Base-by-base conservation (phyloP, 1,140 invertebrate genomes). In the Phymastichus coffea region DNA sequence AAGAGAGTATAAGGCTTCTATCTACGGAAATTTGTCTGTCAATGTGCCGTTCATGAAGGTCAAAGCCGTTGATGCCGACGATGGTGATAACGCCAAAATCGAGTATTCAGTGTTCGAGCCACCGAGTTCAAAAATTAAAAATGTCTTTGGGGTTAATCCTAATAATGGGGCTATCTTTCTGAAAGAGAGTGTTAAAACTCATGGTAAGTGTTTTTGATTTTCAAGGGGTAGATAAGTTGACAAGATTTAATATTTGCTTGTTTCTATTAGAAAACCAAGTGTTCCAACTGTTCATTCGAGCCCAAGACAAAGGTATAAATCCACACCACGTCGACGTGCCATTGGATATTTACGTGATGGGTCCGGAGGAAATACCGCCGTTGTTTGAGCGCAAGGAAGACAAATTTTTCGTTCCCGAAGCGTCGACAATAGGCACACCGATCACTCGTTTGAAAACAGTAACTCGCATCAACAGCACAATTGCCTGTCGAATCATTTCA, bases 201-300 rank as follows among this genome's bases (percentile, higher is more conserved):
- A 82, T 76, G 85, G 86, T 81, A 81, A 78, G 73, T 30, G 22
- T 53, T 35, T 54, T 51, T 51, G 64, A 41, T 40, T 26, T 56
- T 10, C 35, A 44, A 48, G 56, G 22, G 61, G 30, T 15, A 22
- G 49, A 37, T n/a, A 38, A 37, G 15, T 48, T 19, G 10, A 48
- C 23, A 15, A 47, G 12, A 46, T 14, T 3, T 7, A 25, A 14
- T 41, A 12, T 22, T 17, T 53, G 38, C 6, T 48, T 57, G 38
- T 58, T 22, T 59, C n/a, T 43, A 44, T 54, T 78, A 92, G 91
- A 87, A 73, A 88, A 88, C 66, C 84, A 92, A 79, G 82, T 89
- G 10, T 90, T 92, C 73, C 92, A 95, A 80, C 88, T 96, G 68
- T 97, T 96, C 80, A 87, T 97, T 23, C 85, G 91, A 51, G 94